Evolutionary conservation across 2,888 invertebrate genomes (phyloP).

Genomic region (Tachina fera): DNA sequence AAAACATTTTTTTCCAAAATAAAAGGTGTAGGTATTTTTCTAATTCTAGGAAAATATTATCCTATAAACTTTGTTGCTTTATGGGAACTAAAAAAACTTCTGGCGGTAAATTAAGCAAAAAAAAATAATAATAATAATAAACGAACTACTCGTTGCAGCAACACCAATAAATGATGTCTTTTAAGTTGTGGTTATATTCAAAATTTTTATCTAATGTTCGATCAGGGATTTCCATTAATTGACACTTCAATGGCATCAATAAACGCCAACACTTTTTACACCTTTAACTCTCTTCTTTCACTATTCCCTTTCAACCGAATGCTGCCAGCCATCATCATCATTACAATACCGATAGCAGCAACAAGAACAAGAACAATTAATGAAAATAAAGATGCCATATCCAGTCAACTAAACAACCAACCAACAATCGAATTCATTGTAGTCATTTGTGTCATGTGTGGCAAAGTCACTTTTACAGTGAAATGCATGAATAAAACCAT

Average conservation of each 20-base stretch:
- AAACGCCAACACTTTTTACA: slow-evolving; percentile 71
- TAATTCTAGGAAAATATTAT: too few species aligned
- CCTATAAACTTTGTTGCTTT: too few species aligned
- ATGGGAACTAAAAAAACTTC: too few species aligned
- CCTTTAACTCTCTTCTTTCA: slow-evolving; percentile 29
- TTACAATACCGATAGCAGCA: background rate
- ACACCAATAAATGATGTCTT: slow-evolving; percentile 2
- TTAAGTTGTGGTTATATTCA: slow-evolving; percentile 11
- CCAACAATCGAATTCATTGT: background rate
- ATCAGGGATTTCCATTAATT: slow-evolving; percentile 73
- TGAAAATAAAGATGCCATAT: slow-evolving; percentile 24
- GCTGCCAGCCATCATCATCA: slow-evolving; percentile 18
- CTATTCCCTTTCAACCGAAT: slow-evolving; percentile 23
- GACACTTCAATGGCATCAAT: slow-evolving; percentile 73
- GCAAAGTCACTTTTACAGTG: slow-evolving; percentile 63
- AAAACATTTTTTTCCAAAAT: too few species aligned
- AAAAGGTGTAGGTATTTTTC: too few species aligned
- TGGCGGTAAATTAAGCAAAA: too few species aligned
- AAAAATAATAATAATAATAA: too few species aligned
- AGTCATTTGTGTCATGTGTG: slow-evolving; percentile 64
- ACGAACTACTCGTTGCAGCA: slow-evolving; percentile 6
- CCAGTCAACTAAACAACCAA: background rate
- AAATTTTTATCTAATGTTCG: slow-evolving; percentile 63
- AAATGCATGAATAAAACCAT: slow-evolving; percentile 45
- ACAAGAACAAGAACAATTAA: slow-evolving; percentile 26